Evolutionary conservation across 2,113 vertebrate genomes (phyloP).

Genomic region (Phainopepla nitens): DNA sequence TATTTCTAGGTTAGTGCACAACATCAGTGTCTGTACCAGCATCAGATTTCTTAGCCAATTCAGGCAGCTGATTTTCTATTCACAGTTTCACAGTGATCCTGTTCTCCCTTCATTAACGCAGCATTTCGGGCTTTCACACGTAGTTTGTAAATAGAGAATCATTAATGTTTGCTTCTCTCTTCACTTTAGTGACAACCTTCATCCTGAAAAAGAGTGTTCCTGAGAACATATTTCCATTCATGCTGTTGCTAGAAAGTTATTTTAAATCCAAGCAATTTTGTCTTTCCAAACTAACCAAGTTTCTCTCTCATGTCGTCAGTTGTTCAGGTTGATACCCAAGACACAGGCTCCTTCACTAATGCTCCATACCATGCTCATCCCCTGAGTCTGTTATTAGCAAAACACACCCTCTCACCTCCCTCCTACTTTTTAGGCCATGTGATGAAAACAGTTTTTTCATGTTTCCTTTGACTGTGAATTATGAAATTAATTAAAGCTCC

Average conservation of each 20-base stretch:
- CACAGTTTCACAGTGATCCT: neutral
- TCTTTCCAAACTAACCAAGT: neutral
- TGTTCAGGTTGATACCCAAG: neutral
- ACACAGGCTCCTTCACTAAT: neutral
- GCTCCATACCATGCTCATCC: neutral
- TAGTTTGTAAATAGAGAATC: neutral
- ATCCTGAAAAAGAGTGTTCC: neutral
- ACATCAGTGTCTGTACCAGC: neutral
- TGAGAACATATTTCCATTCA: neutral
- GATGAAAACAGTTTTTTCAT: neutral
- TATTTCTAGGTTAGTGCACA: neutral
- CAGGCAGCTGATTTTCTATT: neutral
- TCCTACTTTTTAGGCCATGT: neutral
- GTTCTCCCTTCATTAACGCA: neutral
- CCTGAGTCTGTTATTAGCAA: neutral
- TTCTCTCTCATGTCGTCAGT: neutral
- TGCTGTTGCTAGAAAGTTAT: neutral
- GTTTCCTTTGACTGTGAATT: neutral
- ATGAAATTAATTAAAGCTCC: neutral
- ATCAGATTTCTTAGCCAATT: neutral
- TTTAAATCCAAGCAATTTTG: neutral
- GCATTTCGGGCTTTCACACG: neutral
- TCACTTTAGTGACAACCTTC: neutral
- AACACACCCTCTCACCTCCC: neutral
- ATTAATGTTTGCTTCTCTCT: neutral